phyloP scores from a whole-genome alignment of 2,113 vertebrate species.

The Laterallus jamaicensis region DNA sequence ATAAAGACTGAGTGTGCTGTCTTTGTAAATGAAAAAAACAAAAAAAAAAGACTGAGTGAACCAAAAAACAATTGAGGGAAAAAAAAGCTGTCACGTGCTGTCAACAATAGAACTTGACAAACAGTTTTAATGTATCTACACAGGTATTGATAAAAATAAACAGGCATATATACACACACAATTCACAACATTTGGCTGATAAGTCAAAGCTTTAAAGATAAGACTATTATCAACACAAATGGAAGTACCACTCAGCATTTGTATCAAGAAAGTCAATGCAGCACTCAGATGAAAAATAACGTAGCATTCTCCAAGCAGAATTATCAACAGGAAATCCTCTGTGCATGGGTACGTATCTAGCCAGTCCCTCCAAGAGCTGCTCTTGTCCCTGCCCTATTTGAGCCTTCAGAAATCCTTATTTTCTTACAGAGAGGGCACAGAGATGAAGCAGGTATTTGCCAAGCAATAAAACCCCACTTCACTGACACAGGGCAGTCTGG shows the following conservation, averaged over 20 bases:
- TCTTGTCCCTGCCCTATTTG: background rate
- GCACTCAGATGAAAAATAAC: background rate
- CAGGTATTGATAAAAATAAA: background rate
- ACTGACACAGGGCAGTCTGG: background rate
- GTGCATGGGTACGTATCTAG: background rate
- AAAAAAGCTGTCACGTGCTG: background rate
- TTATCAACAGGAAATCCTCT: background rate
- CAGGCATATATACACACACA: accelerated
- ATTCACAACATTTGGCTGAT: background rate
- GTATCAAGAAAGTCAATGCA: background rate
- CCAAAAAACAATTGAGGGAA: background rate
- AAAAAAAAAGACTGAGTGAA: background rate
- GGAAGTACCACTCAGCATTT: background rate
- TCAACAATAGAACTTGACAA: background rate
- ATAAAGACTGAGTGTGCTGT: background rate
- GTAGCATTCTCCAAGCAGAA: background rate
- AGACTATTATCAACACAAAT: background rate
- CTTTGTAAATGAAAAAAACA: background rate
- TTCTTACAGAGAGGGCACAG: background rate
- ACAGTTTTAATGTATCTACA: background rate
- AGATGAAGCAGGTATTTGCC: background rate
- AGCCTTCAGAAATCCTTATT: background rate
- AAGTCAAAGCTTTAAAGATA: background rate
- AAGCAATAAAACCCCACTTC: background rate
- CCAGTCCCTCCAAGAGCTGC: accelerated